Conservation (phyloP, 2,888 invertebrate species). For the Agriopis marginaria region DNA sequence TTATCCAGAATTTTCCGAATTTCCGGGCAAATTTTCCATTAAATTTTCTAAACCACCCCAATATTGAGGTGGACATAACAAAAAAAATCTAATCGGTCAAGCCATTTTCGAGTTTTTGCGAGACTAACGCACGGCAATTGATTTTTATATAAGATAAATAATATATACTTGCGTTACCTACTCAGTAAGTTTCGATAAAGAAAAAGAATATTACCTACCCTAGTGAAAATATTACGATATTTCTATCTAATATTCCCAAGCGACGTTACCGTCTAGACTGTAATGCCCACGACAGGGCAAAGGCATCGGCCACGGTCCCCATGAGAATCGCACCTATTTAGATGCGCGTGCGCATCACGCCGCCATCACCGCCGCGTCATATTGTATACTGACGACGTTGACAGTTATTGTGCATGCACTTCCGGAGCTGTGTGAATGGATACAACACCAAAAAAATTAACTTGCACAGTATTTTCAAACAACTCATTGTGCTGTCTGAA, state of each 20-base stretch:
- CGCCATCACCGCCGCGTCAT: slow-evolving; percentile 55
- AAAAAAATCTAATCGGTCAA: no score
- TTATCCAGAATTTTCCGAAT: no score
- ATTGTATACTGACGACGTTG: slow-evolving; percentile 63
- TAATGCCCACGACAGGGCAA: slow-evolving; percentile 2
- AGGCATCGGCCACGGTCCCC: slow-evolving; percentile 48
- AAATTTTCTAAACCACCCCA: no score
- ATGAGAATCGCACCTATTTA: slow-evolving; percentile 69
- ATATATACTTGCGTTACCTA: no score
- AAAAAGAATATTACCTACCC: neutral
- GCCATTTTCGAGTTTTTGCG: no score
- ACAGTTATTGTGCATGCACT: slow-evolving; percentile 67
- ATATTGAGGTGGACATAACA: no score
- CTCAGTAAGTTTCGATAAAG: no score
- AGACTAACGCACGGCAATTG: no score
- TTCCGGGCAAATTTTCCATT: no score
- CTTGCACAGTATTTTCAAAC: slow-evolving; percentile 4
- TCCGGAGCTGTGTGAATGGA: slow-evolving; percentile 50
- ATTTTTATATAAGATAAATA: no score
- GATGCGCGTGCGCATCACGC: slow-evolving; percentile 59
- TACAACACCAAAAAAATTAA: slow-evolving; percentile 33
- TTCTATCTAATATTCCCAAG: neutral
- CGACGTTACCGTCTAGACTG: slow-evolving; percentile 22
- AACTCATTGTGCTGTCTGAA: neutral
- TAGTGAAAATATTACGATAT: neutral